Percentiles rank a stretch among this genome's conserved stretches.
phyloP scores from a whole-genome alignment of 1,140 invertebrate species.

The Hycleus cichorii region DNA sequence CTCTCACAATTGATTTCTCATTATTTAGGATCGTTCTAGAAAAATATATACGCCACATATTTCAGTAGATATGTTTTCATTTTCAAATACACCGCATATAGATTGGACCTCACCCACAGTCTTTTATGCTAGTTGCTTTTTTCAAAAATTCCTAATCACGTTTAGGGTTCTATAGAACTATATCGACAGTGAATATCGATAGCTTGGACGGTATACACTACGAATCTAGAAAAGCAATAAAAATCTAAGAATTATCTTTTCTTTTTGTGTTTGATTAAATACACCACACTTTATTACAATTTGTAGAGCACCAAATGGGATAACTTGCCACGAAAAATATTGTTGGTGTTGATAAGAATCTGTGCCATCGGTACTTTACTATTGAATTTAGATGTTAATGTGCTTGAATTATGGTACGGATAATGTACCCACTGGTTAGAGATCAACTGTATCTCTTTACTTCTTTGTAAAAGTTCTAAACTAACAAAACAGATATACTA shows the following conservation, averaged over 20 bases:
- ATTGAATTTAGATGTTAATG: background rate
- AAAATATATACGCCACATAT: constrained; percentile 31
- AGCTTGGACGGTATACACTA: constrained; percentile 15
- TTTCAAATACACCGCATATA: constrained; percentile 16
- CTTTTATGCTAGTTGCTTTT: constrained; percentile 5
- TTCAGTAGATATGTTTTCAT: constrained; percentile 26
- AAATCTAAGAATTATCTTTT: constrained; percentile 8
- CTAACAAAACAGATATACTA: constrained; percentile 16
- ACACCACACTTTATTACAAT: no score
- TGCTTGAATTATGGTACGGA: constrained; percentile 1
- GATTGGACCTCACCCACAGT: constrained; percentile 30
- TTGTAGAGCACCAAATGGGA: no score
- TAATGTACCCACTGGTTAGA: constrained; percentile 5
- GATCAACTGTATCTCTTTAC: no score
- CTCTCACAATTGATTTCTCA: constrained; percentile 9
- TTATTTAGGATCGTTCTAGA: constrained; percentile 25
- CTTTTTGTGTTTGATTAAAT: constrained; percentile 8
- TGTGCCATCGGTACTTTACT: background rate
- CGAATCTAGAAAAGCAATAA: constrained; percentile 13
- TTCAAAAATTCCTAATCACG: no score
- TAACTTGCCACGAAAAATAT: no score
- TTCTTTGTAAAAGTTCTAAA: no score
- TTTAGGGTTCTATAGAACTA: no score
- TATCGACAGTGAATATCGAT: background rate
- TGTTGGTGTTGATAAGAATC: background rate